Evolutionary conservation across 2,113 vertebrate genomes (phyloP), one percentile per base, ranked within the genome.

Genomic region (Porphyrio hochstetteri): DNA sequence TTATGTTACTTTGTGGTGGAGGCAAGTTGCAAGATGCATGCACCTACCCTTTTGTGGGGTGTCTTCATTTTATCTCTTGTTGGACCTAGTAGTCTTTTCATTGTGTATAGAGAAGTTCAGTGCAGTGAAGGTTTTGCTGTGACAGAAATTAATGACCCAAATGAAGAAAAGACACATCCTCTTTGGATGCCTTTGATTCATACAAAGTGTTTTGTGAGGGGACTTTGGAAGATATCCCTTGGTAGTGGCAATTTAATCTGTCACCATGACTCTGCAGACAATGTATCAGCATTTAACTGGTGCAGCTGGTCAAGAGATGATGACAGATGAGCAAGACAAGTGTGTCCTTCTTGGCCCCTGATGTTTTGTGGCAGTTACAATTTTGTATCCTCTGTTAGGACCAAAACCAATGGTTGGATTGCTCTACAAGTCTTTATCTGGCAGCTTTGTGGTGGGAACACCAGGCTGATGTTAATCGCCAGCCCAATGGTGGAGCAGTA

Each of bases 401-500:
- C 16, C 33, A 70, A 50, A 72, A 38, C 46, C 33, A 61, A 1
- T 21, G n/a, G 16, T 15, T 57, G 36, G 31, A 53, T 21, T 46
- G 12, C 38, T 44, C 52, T 44, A 11, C 24, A 55, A 44, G 60
- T 8, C 1, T 7, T n/a, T 36, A 19, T 3, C 64, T 57, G 28
- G 11, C 52, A 79, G 52, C 28, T 70, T 24, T 76, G 35, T 55
- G 25, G 19, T 71, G 67, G 61, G 44, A 92, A 9, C 7, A 46
- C 23, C 13, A 82, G 20, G 35, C 38, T 87, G 78, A 16, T 1
- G 4, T 55, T 67, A 33, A 25, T 57, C 0, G 0, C 46, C 10
- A 16, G 10, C 7, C 69, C 74, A 59, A 20, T 0, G 2, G 23
- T 64, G 42, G 14, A 75, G 6, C 61, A 75, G 46, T 64, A 64